Base-by-base conservation (phyloP, 2,797 vertebrate species). In the Carapus acus region DNA sequence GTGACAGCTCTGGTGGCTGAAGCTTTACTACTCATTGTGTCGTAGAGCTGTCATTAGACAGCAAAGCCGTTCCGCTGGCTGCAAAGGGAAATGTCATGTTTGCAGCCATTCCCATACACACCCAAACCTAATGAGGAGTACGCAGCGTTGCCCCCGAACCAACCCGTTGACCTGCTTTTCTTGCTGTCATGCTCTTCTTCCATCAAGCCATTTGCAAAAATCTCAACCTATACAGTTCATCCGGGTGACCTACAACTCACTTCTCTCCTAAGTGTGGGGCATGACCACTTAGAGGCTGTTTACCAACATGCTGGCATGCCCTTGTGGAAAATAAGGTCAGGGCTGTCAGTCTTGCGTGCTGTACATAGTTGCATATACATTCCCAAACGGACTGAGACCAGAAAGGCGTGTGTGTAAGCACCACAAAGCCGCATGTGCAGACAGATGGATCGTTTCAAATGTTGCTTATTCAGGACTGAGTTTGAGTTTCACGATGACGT, bases 21-120 rank as follows among this genome's bases (percentile, higher is more conserved):
- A 61, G 68, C 72, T 85, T 83, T 80, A 84, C 81, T 82, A 79
- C 76, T 83, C 78, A 82, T 81, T 84, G 83, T 83, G 81, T 58
- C 69, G 65, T 71, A 89, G 83, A 81, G 76, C 78, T 88, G 81
- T 88, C 71, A 90, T 90, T 90, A 88, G 66, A 78, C 73, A 60
- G 72, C 55, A 43, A 41, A 77, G 77, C 72, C 49, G 54, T 79
- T 84, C 68, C 59, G 36, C 72, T 59, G 65, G 76, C 74, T 69
- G 66, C 78, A 76, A n/a, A 58, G 60, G 67, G 76, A 83, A 85
- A 86, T 85, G 77, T 83, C 77, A 83, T 86, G 85, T 87, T 87
- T 86, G 82, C 79, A 67, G 74, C 74, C 58, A 76, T 86, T 87
- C 86, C 85, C 81, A 85, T 73, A 88, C 82, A 88, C 85, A 83